phyloP scores from a whole-genome alignment of 1,140 invertebrate species.

The Hyles euphorbiae region DNA sequence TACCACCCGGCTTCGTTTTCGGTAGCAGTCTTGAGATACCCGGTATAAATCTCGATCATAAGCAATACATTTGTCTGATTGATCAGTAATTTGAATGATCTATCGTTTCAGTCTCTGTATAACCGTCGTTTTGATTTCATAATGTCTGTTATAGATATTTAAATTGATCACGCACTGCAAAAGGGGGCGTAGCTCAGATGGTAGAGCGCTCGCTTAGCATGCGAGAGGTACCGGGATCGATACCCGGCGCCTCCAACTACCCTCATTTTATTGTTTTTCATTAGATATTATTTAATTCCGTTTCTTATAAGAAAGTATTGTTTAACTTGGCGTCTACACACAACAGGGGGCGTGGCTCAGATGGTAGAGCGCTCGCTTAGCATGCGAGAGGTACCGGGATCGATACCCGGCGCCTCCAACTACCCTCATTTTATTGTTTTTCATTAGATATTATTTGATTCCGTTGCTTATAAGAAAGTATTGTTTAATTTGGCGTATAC shows the following conservation, averaged over 20 bases:
- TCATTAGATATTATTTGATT: not conserved
- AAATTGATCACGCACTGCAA: no score
- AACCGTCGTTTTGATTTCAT: no score
- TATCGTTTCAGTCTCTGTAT: no score
- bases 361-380: slow-evolving; percentile 89
- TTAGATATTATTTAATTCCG: not conserved
- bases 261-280: not conserved
- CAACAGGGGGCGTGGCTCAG: slow-evolving; percentile 42
- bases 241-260: slow-evolving; percentile 23
- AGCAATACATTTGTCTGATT: no score
- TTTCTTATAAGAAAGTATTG: not conserved
- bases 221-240: slow-evolving; percentile 24
- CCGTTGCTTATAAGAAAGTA: not conserved
- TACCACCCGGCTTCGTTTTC: no score
- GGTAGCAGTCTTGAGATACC: no score
- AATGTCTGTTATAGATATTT: no score
- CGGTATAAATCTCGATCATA: no score
- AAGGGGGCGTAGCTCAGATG: slow-evolving; percentile 28
- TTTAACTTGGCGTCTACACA: no score
- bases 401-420: slow-evolving; percentile 76
- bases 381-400: slow-evolving; percentile 91
- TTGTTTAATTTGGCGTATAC: not conserved
- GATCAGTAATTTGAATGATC: no score
- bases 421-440: slow-evolving; percentile 4
- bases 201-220: slow-evolving; percentile 31